phyloP scores from a whole-genome alignment of 2,888 invertebrate species.

The Boloria selene region DNA sequence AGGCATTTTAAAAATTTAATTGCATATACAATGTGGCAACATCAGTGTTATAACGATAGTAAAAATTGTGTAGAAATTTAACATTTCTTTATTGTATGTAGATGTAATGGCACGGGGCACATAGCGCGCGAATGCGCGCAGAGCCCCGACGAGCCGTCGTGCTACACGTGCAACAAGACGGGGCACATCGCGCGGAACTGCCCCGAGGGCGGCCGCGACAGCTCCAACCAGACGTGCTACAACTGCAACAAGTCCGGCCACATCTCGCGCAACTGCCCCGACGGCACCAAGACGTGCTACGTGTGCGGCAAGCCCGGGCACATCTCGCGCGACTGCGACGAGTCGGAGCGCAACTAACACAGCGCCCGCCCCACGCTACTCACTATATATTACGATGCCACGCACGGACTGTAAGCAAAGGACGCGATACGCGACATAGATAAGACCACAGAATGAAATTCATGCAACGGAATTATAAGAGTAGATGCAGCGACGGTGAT shows the following conservation, averaged over 20 bases:
- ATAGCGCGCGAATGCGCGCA: constrained; percentile 96
- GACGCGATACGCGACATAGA: constrained; percentile 66
- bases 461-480: constrained; percentile 70
- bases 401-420: constrained; percentile 82
- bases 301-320: constrained; percentile 95
- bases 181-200: constrained; percentile 95
- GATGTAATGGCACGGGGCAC: constrained; percentile 96
- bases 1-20: no score
- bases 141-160: constrained; percentile 90
- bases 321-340: constrained; percentile 94
- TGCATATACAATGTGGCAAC: no score
- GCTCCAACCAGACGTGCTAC: constrained; percentile 92
- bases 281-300: constrained; percentile 94
- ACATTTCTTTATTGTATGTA: constrained; percentile 57
- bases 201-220: constrained; percentile 87
- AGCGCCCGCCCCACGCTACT: constrained; percentile 48
- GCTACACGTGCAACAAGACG: constrained; percentile 97
- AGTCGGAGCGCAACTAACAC: constrained; percentile 86
- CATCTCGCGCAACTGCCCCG: constrained; percentile 93
- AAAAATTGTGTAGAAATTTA: constrained; percentile 44
- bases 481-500: constrained; percentile 65
- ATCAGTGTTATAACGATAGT: constrained; percentile 29
- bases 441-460: no score
- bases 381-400: constrained; percentile 56
- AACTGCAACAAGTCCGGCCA: constrained; percentile 97